Evolutionary conservation across 2,797 vertebrate genomes (phyloP).

Genomic region (Spinus olivaceus): DNA sequence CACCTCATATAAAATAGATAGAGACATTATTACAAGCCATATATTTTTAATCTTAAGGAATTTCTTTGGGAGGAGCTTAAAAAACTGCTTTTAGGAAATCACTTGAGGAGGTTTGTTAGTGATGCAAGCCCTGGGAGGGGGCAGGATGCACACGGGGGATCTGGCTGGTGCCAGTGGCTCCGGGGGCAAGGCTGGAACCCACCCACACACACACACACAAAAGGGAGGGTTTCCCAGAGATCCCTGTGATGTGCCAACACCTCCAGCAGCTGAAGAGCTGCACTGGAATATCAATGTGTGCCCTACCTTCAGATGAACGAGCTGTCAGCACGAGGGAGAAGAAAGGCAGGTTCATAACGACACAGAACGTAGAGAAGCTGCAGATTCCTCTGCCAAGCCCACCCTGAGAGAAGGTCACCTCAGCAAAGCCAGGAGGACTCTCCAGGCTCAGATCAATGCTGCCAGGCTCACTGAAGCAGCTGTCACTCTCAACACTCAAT

Average conservation of each 20-base stretch:
- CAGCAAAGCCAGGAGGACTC: not conserved
- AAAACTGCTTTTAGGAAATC: not conserved
- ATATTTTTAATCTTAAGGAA: not conserved
- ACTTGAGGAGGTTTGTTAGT: not conserved
- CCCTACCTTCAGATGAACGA: not conserved
- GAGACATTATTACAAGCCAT: not conserved
- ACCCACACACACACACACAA: not conserved
- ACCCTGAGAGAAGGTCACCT: not conserved
- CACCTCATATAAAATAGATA: not conserved
- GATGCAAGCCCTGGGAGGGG: not conserved
- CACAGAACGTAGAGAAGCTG: not conserved
- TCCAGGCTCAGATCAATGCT: not conserved
- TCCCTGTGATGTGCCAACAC: not conserved
- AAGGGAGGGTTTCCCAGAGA: not conserved
- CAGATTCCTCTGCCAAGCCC: not conserved
- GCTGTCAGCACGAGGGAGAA: not conserved
- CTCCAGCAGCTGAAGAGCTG: not conserved
- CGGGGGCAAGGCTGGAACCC: not conserved
- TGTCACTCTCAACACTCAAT: not conserved
- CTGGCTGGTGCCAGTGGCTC: not conserved
- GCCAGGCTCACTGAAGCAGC: not conserved
- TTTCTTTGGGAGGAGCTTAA: not conserved
- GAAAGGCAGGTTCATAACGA: not conserved
- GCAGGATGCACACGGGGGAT: rapidly evolving
- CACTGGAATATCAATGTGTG: not conserved